Evolutionary conservation across 2,888 invertebrate species (phyloP), one percentile per base, ranked within the genome.

Genomic region (Drosophila helvetica): DNA sequence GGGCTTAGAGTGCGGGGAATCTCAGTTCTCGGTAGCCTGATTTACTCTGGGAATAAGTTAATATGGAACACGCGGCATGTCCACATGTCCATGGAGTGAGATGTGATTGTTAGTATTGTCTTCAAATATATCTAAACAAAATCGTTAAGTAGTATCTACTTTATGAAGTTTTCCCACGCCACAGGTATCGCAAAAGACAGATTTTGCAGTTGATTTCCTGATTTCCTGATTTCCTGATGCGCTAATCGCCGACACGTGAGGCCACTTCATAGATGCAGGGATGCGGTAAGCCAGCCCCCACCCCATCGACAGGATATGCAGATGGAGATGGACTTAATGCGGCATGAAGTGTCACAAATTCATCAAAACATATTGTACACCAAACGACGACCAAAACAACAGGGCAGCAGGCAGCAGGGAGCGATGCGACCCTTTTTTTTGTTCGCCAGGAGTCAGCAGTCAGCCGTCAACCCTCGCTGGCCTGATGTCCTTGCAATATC

Each of bases 311-410:
- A 53, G 22, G 8, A 33, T 5, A 3, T 30, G 30, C 52, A 25
- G 60, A 45, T 15, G 33, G 25, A 42, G 45, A 53, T 68, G 77
- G 55, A 70, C 42, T 62, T 88, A 87, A 90, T 87, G 60, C 80
- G 69, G 86, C 91, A 80, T 90, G 89, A 90, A 90, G 91, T 91
- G 91, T 91, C 88, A 81, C 90, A 77, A 90, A 91, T 88, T 83
- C 85, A 75, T 82, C 83, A 90, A 86, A 90, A 84, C 80, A 87
- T 79, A 89, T 79, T 80, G 77, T 70, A 43, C 58, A 70, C 74
- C 71, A 63, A 70, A 63, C 52, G 65, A 71, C 55, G 65, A 71
- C 53, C 68, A 74, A 76, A 86, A 86, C 79, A 82, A 73, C 66
- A 72, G 80, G 64, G 67, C 22, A 52, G 47, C 53, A 51, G 55